Conservation (phyloP, 1,140 invertebrate species). For the Limonius californicus region DNA sequence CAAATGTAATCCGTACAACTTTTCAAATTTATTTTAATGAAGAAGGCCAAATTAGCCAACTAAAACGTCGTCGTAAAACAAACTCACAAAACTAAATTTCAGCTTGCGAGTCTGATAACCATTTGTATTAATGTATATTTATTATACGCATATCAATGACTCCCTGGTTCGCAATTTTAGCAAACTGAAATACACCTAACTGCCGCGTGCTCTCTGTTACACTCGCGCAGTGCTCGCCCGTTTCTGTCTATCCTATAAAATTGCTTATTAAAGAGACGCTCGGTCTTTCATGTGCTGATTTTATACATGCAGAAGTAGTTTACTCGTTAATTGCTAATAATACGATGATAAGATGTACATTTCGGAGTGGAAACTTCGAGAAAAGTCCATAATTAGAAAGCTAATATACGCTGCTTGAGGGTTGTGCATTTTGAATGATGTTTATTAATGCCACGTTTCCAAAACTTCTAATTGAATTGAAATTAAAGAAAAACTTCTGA, state of each 20-base stretch:
- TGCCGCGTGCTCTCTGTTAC: not conserved
- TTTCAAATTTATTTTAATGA: conserved; percentile 2
- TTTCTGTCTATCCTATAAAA: not conserved
- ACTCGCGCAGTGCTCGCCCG: not conserved
- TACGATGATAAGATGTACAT: conserved; percentile 1
- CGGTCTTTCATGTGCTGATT: conserved; percentile 1
- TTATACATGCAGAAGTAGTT: conserved; percentile 1
- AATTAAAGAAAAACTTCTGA: too few species aligned
- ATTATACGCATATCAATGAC: conserved; percentile 1
- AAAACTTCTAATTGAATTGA: too few species aligned
- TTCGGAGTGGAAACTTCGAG: not conserved
- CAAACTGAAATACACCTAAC: conserved; percentile 1
- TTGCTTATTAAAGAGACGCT: not conserved
- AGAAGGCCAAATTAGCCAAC: not conserved
- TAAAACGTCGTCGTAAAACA: not conserved
- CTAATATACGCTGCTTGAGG: not conserved
- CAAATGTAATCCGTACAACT: not conserved
- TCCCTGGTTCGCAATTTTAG: conserved; percentile 1
- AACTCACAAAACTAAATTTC: conserved; percentile 1
- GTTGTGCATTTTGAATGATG: not conserved
- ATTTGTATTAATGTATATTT: conserved; percentile 2
- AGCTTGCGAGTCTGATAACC: not conserved
- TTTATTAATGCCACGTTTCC: not conserved
- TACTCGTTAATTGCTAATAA: conserved; percentile 1
- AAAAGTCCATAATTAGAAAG: not conserved